Base-by-base conservation (phyloP, 2,888 invertebrate genomes). In the Drosophila fulvimacula region DNA sequence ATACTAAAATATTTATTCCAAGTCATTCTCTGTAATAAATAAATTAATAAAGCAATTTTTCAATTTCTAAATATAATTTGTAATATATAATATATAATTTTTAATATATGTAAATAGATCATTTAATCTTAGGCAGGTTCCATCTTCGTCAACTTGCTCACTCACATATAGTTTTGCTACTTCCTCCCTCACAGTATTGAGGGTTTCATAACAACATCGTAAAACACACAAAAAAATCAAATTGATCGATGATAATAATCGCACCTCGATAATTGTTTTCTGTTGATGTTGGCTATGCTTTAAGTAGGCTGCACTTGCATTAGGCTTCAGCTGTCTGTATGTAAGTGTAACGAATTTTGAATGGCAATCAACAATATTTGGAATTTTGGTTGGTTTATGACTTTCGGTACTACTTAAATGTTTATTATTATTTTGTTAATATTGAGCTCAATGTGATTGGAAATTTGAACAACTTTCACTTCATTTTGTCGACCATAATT, bases 381-480 rank as follows among this genome's bases (percentile, higher is more conserved):
- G 11, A 27, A 17, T 24, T 30, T 63, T 64, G 4, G 3, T 61
- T 70, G 48, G 48, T 66, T 68, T 67, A 69, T 65, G 69, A 57
- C 57, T 69, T 75, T 42, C 51, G 42, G 76, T 87, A 87, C 79
- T 76, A 81, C 69, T 81, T 76, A 76, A 87, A 79, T 79, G 2
- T 44, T 39, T 39, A 10, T 41, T 11, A 11, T 41, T 11, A 75
- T 19, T 81, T 53, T 56, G 13, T 77, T 51, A 58, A 77, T 68
- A 41, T 65, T 52, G 60, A 52, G 30, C 58, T 70, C 51, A 19
- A 39, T 65, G 48, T 60, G 76, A 74, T 71, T 72, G 71, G 66
- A 82, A 78, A 87, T 72, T 77, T 69, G 81, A 81, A 56, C 76
- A 82, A 84, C 82, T 82, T 82, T 82, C 82, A 81, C 88, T 84